These are phyloP conservation scores for Lithophane socia DNA, from an alignment of 2,888 invertebrate genomes.

Conservation along the genomic window DNA sequence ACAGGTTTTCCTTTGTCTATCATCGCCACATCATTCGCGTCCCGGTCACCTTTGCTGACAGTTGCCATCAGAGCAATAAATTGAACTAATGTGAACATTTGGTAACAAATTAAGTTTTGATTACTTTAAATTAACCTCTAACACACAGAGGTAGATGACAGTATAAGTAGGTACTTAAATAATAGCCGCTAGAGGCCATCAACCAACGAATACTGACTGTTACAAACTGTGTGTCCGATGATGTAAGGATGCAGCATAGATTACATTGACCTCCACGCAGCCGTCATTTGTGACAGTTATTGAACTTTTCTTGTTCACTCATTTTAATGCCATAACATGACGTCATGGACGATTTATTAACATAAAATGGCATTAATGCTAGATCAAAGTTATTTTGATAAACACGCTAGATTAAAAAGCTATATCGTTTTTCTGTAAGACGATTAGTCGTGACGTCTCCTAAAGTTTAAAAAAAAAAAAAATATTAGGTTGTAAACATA, in stretches of 20 bases:
- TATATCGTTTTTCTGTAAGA: not conserved
- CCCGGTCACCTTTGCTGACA: not conserved
- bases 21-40: not conserved
- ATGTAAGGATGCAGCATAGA: not conserved
- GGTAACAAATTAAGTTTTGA: not conserved
- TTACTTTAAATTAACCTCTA: conserved; percentile 2
- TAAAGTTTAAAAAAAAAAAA: too few species aligned
- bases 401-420: not conserved
- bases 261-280: conserved; percentile 14
- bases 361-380: not conserved
- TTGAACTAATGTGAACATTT: not conserved
- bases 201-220: not conserved
- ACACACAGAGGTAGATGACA: conserved; percentile 15
- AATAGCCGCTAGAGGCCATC: not conserved
- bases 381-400: not conserved
- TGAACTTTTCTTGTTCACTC: conserved; percentile 18
- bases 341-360: not conserved
- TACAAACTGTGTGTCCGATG: not conserved
- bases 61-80: conserved; percentile 4
- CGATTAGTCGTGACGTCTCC: not conserved
- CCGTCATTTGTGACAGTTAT: conserved; percentile 1
- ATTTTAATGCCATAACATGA: not conserved
- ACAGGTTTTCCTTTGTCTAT: not conserved
- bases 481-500: too few species aligned
- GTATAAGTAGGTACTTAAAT: conserved; percentile 7